Evolutionary conservation across 2,113 vertebrate genomes (phyloP).

Genomic region (Monarcha castaneiventris): DNA sequence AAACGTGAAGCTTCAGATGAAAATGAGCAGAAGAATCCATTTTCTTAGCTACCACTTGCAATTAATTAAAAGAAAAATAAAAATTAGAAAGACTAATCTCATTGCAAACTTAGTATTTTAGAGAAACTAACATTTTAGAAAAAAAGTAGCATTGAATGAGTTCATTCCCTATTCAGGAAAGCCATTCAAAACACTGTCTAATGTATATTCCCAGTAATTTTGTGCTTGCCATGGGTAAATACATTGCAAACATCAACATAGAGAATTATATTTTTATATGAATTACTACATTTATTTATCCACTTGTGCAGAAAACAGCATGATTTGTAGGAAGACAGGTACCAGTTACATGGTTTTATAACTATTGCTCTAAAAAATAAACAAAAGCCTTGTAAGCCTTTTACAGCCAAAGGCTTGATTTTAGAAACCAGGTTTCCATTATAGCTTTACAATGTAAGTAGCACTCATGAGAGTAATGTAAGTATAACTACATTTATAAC

Average conservation of each 20-base stretch:
- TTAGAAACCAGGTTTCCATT: background rate
- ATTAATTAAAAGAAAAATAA: background rate
- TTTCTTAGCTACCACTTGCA: background rate
- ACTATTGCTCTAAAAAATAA: background rate
- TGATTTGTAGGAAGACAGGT: background rate
- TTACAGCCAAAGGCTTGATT: background rate
- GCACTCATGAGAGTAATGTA: background rate
- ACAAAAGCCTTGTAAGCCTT: background rate
- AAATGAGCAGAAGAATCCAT: background rate
- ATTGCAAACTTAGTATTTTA: background rate
- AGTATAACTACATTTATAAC: background rate
- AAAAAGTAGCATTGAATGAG: background rate
- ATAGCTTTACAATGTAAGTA: background rate
- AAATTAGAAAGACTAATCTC: background rate
- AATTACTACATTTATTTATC: background rate
- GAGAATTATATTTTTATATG: background rate
- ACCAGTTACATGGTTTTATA: background rate
- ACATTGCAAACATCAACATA: background rate
- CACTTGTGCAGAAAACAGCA: background rate
- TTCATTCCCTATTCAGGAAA: background rate
- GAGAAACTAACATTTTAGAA: background rate
- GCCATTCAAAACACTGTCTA: background rate
- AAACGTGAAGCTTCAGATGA: background rate
- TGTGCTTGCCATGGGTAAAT: background rate
- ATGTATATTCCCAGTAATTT: background rate